Percentiles rank a stretch among this genome's conserved stretches.
Conservation (phyloP, 2,113 vertebrate genomes). For the Dryoscopus gambensis region DNA sequence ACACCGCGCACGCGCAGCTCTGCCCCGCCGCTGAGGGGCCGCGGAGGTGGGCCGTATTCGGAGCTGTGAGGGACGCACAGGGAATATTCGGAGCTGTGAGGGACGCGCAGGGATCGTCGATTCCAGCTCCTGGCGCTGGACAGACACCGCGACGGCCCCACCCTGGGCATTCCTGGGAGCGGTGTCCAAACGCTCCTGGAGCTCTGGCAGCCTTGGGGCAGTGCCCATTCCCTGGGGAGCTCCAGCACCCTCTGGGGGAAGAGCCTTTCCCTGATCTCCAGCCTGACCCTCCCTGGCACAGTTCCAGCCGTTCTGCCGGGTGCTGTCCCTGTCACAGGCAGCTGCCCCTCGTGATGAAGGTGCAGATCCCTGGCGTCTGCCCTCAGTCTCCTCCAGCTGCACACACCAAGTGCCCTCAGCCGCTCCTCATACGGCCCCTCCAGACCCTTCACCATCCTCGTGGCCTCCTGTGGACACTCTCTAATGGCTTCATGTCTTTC, state of each 20-base stretch:
- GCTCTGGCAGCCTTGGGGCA: background rate
- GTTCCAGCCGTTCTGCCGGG: background rate
- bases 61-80: rapidly evolving
- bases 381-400: background rate
- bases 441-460: background rate
- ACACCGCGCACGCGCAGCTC: background rate
- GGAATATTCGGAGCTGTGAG: rapidly evolving
- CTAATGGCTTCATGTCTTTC: background rate
- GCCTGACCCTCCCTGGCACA: background rate
- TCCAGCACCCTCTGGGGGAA: background rate
- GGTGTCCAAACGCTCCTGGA: background rate
- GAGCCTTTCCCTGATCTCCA: background rate
- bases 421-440: background rate
- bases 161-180: no score
- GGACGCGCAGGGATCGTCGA: rapidly evolving
- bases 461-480: background rate
- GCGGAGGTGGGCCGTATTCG: rapidly evolving
- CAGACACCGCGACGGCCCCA: no score
- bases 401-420: background rate
- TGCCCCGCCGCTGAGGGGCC: rapidly evolving
- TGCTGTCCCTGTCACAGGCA: background rate
- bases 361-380: background rate
- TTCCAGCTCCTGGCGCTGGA: background rate
- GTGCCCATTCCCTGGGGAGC: no score
- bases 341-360: background rate